These are phyloP conservation scores for Chiloscyllium plagiosum DNA, from an alignment of 2,113 vertebrate species.

Conservation along the genomic window DNA sequence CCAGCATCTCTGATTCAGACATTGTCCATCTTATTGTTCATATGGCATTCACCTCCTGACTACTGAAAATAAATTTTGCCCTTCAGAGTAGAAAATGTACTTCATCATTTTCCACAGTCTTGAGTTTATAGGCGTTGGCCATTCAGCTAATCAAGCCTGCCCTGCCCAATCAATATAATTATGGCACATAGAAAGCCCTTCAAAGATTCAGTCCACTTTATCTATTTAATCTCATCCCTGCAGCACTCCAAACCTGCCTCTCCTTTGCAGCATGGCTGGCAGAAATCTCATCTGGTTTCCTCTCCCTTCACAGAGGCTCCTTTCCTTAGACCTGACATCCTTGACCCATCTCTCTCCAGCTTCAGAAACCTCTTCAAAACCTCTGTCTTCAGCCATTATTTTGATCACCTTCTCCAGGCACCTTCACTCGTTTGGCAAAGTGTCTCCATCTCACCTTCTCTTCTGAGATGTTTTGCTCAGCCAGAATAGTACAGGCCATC, in stretches of 20 bases:
- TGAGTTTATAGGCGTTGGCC: too few species aligned
- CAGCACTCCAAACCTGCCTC: background rate
- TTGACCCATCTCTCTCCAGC: background rate
- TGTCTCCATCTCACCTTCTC: background rate
- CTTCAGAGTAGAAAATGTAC: too few species aligned
- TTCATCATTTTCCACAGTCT: too few species aligned
- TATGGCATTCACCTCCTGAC: too few species aligned
- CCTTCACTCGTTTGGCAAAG: background rate
- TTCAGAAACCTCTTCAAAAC: background rate
- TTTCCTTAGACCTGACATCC: background rate
- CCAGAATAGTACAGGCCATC: background rate
- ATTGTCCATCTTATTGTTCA: too few species aligned
- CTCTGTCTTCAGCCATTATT: background rate
- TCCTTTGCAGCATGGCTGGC: background rate
- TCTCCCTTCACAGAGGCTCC: background rate
- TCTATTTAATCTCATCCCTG: background rate
- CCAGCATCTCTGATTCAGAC: background rate
- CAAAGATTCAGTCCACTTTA: background rate
- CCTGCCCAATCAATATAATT: too few species aligned
- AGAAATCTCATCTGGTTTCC: background rate
- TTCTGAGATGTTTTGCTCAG: background rate
- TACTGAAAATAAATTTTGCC: too few species aligned
- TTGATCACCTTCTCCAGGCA: background rate
- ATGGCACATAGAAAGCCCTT: background rate
- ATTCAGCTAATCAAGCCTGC: too few species aligned